Base-by-base conservation (phyloP, 2,113 vertebrate species). In the Oncorhynchus keta region DNA sequence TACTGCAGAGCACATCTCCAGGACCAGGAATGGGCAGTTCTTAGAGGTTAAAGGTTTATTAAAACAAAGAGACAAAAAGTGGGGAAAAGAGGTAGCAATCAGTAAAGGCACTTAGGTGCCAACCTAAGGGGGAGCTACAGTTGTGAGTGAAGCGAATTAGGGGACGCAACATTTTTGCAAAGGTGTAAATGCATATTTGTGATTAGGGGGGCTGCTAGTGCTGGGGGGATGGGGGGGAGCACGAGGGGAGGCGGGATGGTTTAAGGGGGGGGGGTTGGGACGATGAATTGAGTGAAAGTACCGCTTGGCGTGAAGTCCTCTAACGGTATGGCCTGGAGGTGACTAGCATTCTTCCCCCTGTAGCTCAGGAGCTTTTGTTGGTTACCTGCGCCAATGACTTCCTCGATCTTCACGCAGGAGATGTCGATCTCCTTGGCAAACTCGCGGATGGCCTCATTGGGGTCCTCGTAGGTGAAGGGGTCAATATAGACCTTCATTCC, bases 401-500 rank as follows among this genome's bases (percentile, higher is more conserved):
- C 97, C 94, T 99, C 98, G 1, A 99, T 99, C 93, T 99, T 99
- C 91, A 99, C 98, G 4, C 97, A 99, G 81, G 98, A 99, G 77
- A 99, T 96, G 70, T 99, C 98, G 0, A 99, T 99, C 89, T 99
- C 97, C 91, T 99, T 99, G 88, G 98, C 97, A 13, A 99, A 99
- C 83, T 99, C 98, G 68, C 97, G 95, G 70, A 99, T 95, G 0
- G 98, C 98, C 93, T 99, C 98, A 0, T 99, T 99, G 49, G 98
- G 97, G 81, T 99, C 97, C 85, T 99, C 98, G 0, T 99, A 99
- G 78, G 98, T 99, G 91, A 99, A 99, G 75, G 98, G 98, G 85
- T 99, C 98, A 68, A 99, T 99, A 89, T 99, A 99, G 81, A 99
- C 96, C 85, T 99, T 99, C 93, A 96, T 96, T 79, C 98, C 97